Base-by-base conservation (phyloP, 2,888 invertebrate species). In the Mesochorus sp. region DNA sequence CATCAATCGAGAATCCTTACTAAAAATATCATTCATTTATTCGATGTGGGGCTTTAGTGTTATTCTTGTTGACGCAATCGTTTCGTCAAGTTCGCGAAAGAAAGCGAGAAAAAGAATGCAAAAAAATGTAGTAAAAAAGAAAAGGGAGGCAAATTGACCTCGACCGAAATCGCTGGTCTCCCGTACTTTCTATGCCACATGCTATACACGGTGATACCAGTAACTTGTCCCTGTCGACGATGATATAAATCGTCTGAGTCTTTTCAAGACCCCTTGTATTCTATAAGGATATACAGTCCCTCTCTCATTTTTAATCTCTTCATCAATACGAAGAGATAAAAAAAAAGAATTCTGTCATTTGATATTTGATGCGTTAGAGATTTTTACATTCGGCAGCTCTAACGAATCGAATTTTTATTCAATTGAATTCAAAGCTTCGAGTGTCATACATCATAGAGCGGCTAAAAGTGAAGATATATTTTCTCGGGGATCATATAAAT, bases 101-200 rank as follows among this genome's bases (percentile, higher is more conserved):
- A 75, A 68, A 68, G 75, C 62, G 55, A 70, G 31, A 24, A 34
- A 59, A 47, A 66, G 39, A 39, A 39, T 24, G 37, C 42, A 49
- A 10, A 44, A 39, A 39, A 51, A 51, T 10, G 28, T 61, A 68
- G 37, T 61, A 51, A 28, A 61, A 66, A 39, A 42, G 42, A 44
- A 53, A 34, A 49, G 55, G 75, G 53, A 68, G 53, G 53, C 53
- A 62, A 75, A 75, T 75, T 53, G 75, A 53, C 75, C 75, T 75
- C 75, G 75, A 75, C 75, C 75, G 68, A 75, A 75, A 75, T 75
- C 51, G 75, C 75, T 75, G 75, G 59, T 67, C 44, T 68, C n/a
- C n/a, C 44, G 67, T 68, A 75, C 75, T 68, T 75, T 75, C 68
- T 75, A 75, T 75, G 61, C 53, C 34, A 61, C 59, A 2, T 26